These are phyloP conservation scores for Glyptemys insculpta DNA, from an alignment of 2,797 vertebrate species.

Conservation along the genomic window DNA sequence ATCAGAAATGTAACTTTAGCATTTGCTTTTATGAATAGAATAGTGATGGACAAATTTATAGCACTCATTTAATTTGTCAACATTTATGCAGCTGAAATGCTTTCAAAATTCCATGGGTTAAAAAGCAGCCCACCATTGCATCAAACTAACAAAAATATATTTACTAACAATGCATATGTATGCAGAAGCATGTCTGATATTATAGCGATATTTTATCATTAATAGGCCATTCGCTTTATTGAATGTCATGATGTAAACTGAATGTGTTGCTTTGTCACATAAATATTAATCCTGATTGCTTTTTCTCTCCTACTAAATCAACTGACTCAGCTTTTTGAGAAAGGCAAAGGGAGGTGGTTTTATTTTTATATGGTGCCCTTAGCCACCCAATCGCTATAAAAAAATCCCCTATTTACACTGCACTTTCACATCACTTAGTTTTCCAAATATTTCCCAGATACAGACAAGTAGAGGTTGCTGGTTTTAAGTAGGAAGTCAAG, in stretches of 20 bases:
- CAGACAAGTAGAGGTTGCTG: not conserved
- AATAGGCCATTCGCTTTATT: not conserved
- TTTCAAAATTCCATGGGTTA: conserved; percentile 30
- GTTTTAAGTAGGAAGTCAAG: not conserved
- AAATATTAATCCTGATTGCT: not conserved
- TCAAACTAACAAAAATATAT: conserved; percentile 20
- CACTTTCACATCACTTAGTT: not conserved
- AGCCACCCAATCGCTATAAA: not conserved
- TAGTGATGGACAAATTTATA: conserved; percentile 1
- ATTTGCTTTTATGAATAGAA: conserved; percentile 8
- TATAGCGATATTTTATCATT: conserved; percentile 37
- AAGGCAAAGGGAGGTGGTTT: not conserved
- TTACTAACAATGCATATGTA: conserved; percentile 59
- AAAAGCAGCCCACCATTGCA: conserved; percentile 41
- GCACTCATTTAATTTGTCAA: conserved; percentile 34
- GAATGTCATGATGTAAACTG: not conserved
- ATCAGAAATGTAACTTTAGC: conserved; percentile 23
- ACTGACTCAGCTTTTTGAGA: not conserved
- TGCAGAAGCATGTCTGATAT: conserved; percentile 53
- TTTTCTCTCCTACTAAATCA: not conserved
- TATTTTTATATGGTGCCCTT: not conserved
- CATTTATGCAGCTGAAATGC: conserved; percentile 54
- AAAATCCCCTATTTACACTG: not conserved
- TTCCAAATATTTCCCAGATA: not conserved
- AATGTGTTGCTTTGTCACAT: conserved; percentile 7